Evolutionary conservation across 2,888 invertebrate genomes (phyloP).

Genomic region (Pemphredon lugubris): DNA sequence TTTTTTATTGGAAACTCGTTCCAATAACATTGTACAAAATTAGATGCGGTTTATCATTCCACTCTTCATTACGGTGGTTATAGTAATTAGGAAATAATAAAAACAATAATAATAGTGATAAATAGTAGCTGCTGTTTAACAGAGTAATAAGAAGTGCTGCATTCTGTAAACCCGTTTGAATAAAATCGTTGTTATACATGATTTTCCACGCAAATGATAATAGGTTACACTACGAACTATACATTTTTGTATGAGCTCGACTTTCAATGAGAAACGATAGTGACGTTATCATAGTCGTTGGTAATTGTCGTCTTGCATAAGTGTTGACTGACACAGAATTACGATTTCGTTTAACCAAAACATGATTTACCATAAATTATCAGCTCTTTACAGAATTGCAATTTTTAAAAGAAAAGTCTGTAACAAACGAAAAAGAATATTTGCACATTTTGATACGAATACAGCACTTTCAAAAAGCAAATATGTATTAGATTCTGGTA

Average conservation of each 20-base stretch:
- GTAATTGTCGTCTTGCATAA: conserved; percentile 30
- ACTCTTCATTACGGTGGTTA: conserved; percentile 63
- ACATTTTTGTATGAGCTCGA: conserved; percentile 39
- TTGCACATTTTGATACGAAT: conserved; percentile 66
- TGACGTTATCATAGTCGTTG: conserved; percentile 6
- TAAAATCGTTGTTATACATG: conserved; percentile 48
- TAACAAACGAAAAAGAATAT: conserved; percentile 37
- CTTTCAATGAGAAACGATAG: conserved; percentile 20
- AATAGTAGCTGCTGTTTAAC: conserved; percentile 61
- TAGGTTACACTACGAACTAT: conserved; percentile 35
- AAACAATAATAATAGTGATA: conserved; percentile 63
- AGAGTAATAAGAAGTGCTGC: conserved; percentile 65
- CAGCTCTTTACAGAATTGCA: too few relatives aligned
- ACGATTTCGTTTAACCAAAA: conserved; percentile 30
- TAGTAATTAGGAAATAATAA: conserved; percentile 63
- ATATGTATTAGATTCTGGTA: conserved; percentile 59
- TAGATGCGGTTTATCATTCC: conserved; percentile 59
- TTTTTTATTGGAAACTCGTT: conserved; percentile 52
- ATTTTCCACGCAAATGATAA: conserved; percentile 25
- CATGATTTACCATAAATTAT: too few relatives aligned
- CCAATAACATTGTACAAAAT: conserved; percentile 66
- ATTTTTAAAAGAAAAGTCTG: conserved; percentile 30
- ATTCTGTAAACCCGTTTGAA: conserved; percentile 63
- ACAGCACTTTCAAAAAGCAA: conserved; percentile 64
- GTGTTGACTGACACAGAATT: conserved; percentile 24